Evolutionary conservation across 2,113 vertebrate genomes (phyloP).

Genomic region (Oenanthe oenanthe): DNA sequence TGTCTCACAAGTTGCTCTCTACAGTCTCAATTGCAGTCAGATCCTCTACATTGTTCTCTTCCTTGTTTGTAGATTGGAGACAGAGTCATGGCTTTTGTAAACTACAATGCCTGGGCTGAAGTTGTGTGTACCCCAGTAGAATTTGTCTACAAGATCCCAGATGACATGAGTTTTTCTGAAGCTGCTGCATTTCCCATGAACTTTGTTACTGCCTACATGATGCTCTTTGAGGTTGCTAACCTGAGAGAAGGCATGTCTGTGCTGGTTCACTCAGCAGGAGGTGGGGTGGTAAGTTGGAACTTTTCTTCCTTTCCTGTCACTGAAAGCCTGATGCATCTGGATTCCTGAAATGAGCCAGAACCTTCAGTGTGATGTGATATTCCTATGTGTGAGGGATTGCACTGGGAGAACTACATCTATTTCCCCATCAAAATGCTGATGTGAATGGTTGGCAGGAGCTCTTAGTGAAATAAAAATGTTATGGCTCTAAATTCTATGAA

Average conservation of each 20-base stretch:
- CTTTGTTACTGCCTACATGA: conserved; percentile 98
- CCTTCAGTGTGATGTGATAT: neutral
- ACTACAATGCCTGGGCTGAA: conserved; percentile 98
- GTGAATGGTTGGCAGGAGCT: neutral
- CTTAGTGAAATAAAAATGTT: neutral
- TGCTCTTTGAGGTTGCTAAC: conserved; percentile 98
- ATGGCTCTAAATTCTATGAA: neutral
- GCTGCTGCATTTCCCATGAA: conserved; percentile 95
- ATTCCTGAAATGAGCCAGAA: neutral
- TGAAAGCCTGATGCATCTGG: neutral
- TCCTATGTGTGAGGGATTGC: neutral
- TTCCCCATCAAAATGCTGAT: neutral
- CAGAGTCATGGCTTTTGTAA: conserved; percentile 94
- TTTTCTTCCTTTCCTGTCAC: neutral
- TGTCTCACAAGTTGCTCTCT: neutral
- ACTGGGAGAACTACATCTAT: neutral
- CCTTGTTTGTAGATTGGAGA: conserved; percentile 87
- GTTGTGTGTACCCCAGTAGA: conserved; percentile 91
- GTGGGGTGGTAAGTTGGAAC: conserved; percentile 88
- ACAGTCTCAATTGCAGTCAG: neutral
- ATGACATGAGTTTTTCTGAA: conserved; percentile 94
- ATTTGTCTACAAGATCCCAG: conserved; percentile 95
- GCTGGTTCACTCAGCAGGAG: conserved; percentile 94
- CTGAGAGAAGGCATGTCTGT: conserved; percentile 97
- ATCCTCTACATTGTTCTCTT: neutral